These are phyloP conservation scores for Corydoras maculifer DNA, from an alignment of 2,113 vertebrate species.

Conservation along the genomic window DNA sequence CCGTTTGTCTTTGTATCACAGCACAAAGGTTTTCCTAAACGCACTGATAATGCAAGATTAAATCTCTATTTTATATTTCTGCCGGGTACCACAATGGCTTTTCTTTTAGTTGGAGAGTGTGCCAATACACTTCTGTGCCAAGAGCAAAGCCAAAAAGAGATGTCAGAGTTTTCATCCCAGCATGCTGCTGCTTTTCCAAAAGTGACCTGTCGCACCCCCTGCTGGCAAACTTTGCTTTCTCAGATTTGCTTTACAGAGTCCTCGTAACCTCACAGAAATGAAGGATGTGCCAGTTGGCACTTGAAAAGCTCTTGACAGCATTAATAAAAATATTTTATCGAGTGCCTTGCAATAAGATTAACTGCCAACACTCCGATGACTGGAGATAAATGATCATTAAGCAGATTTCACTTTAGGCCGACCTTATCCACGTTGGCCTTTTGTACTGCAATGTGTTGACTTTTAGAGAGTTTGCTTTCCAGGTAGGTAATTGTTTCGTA, in stretches of 20 bases:
- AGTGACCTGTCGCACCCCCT: not conserved
- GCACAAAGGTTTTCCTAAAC: too few species aligned
- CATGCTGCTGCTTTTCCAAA: conserved; percentile 31
- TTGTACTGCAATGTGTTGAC: conserved; percentile 1
- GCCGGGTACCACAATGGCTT: conserved; percentile 21
- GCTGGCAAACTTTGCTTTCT: not conserved
- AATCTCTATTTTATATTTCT: not conserved
- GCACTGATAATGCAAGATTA: too few species aligned
- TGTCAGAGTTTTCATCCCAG: conserved; percentile 20
- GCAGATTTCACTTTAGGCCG: conserved; percentile 1
- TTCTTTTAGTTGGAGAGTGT: not conserved
- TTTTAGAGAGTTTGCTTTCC: not conserved
- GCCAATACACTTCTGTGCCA: conserved; percentile 18
- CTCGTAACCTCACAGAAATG: conserved; percentile 22
- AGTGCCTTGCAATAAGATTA: conserved; percentile 13
- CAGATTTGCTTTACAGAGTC: conserved; percentile 13
- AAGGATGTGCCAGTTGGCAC: conserved; percentile 19
- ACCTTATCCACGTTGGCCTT: not conserved
- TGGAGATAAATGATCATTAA: conserved; percentile 3
- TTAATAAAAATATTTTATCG: conserved; percentile 16
- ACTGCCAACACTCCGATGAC: conserved; percentile 9
- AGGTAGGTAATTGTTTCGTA: too few species aligned
- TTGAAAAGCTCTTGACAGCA: not conserved
- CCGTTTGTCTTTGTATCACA: too few species aligned
- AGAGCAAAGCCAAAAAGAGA: conserved; percentile 24